phyloP scores from a whole-genome alignment of 2,113 vertebrate species.

The Xiphias gladius region DNA sequence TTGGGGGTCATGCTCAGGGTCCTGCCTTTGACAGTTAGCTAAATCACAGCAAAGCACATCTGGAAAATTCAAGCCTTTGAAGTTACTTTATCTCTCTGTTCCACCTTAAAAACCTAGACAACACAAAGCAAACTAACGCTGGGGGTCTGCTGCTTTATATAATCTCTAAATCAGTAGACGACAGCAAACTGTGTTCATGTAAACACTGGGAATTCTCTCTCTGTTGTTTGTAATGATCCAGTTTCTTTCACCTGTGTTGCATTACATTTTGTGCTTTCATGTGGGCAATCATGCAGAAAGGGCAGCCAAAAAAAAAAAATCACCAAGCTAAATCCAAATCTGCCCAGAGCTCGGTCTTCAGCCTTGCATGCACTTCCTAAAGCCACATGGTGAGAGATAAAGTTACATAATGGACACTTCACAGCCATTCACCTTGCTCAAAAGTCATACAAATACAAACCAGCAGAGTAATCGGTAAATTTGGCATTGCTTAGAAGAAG shows the following conservation, averaged over 20 bases:
- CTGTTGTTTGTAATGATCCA: not conserved
- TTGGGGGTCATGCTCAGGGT: not conserved
- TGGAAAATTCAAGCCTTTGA: conserved; percentile 8
- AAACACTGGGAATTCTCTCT: not conserved
- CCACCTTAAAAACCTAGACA: not conserved
- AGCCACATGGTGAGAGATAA: conserved; percentile 21
- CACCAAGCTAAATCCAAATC: not conserved
- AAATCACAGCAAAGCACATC: conserved; percentile 24
- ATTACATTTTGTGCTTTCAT: conserved; percentile 22
- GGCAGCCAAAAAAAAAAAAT: not conserved
- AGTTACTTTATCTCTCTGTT: not conserved
- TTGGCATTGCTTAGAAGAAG: not conserved
- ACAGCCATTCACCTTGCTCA: conserved; percentile 6
- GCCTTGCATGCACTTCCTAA: not conserved
- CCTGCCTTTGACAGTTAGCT: conserved; percentile 4
- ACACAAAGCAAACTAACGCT: not conserved
- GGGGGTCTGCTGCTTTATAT: not conserved
- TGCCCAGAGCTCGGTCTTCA: not conserved
- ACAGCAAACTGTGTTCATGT: not conserved
- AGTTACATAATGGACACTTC: conserved; percentile 17
- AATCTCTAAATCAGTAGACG: not conserved
- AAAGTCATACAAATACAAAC: not conserved
- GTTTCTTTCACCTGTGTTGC: conserved; percentile 35
- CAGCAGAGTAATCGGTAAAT: not conserved
- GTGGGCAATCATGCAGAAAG: conserved; percentile 18